Evolutionary conservation across 64 coral and sea anemone species (phyloP), one percentile per base, ranked within the genome.

Genomic region (Montipora efflorescens): DNA sequence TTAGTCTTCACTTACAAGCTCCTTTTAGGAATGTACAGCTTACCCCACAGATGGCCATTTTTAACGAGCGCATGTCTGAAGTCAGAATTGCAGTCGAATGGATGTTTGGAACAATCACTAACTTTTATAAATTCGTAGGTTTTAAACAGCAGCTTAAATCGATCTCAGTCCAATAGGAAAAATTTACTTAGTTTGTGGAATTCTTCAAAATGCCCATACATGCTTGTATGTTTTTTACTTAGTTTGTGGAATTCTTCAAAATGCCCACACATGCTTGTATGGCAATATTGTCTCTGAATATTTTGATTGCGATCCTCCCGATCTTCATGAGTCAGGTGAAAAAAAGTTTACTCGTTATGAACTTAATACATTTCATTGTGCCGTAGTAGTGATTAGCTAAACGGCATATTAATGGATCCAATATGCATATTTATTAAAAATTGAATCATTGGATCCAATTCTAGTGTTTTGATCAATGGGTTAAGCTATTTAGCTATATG

Each of bases 1-100:
- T 84, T 5, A 84, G 53, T 58, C 10, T 59, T 18, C 81, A 84
- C 66, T 64, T 84, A 84, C 81, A 84, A 66, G 81, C 59, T 9
- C 81, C 57, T 8, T 66, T 84, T 28, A 84, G 81, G 44, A 84
- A 84, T 84, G 81, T 61, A 25, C 18, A 18, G 9, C 16, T 84
- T 7, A 84, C 81, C 58, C 57, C 49, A 59, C 81, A 84, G 81
- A 84, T 84, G 57, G 78, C 36, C 9, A 16, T 7, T 8, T 79
- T 47, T 0, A 79, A 79, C 19, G 48, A 45, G 43, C 76, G 36
- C 19, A 79, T 79, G n/a, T 45, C 22, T 79, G 76, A 79, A 51
- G 36, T 79, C 3, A 79, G 76, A 45, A 36, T 47, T 11, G 36
- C 76, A 45, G 76, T 79, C 5, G 76, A 79, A 45, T 57, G 50